Evolutionary conservation across 2,113 vertebrate species (phyloP), one percentile per base, ranked within the genome.

Genomic region (Daubentonia madagascariensis): DNA sequence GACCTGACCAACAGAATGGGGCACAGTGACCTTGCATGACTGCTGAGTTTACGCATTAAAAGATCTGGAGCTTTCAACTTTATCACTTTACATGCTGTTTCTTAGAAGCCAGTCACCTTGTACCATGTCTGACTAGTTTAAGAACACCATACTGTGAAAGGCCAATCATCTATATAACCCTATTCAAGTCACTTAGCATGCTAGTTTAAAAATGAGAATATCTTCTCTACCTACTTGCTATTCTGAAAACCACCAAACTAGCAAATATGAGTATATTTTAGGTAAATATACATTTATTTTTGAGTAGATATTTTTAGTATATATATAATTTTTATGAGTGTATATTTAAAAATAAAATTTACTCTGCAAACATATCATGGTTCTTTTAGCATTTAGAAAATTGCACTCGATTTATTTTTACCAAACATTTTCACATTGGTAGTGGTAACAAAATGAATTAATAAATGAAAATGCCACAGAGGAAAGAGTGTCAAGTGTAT

Each of bases 351-450:
- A 59, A 20, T 52, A 89, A 94, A 91, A 72, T 6, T n/a, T 86
- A 10, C 5, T 59, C 1, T 20, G 14, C 8, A 78, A 52, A 76
- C 50, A 59, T 3, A 61, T 32, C 23, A 48, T 65, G 1, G 2
- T 68, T 79, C 16, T 70, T 85, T 92, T 37, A 57, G 25, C 28
- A 52, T 68, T 89, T 65, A 79, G 32, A 72, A 92, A 78, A 70
- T 40, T 1, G 23, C 1, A 45, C 4, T 57, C 8, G 40, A 9
- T 59, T 88, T 70, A 63, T 72, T 83, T 88, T 30, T 63, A 63
- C 6, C 12, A 54, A 89, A 73, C 3, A 28, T 73, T 75, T 67
- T 89, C 65, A 48, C 30, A 22, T 30, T 95, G 25, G 20, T 1
- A 83, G 57, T 86, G 25, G n/a, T 57, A 93, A 65, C 12, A 35